phyloP scores from a whole-genome alignment of 2,888 invertebrate genomes.

The Sympetrum striolatum region DNA sequence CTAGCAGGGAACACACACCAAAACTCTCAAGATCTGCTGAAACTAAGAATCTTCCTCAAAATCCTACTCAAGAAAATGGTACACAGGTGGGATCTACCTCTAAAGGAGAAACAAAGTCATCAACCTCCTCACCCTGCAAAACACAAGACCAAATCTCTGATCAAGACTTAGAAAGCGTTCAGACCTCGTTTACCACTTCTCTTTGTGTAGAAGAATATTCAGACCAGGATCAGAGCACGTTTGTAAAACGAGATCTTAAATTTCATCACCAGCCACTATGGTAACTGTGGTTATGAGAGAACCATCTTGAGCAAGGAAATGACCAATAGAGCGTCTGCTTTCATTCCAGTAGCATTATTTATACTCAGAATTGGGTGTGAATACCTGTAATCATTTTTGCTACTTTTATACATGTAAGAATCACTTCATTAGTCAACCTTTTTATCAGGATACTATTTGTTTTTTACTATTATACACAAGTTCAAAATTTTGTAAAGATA shows the following conservation, averaged over 20 bases:
- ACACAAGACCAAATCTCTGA: neutral
- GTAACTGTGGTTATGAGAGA: neutral
- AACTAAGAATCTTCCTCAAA: neutral
- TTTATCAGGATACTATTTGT: neutral
- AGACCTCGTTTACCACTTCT: neutral
- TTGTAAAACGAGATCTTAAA: conserved; percentile 26
- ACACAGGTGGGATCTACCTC: neutral
- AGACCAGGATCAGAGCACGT: neutral
- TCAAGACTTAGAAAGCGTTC: conserved; percentile 9
- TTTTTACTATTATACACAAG: neutral
- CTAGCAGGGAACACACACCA: conserved; percentile 30
- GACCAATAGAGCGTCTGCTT: neutral
- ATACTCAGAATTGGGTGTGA: neutral
- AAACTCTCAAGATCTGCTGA: neutral
- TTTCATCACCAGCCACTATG: conserved; percentile 44
- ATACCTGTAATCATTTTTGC: conserved; percentile 5
- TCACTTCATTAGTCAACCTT: neutral
- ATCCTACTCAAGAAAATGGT: neutral
- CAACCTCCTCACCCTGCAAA: neutral
- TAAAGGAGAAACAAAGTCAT: neutral
- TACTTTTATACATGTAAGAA: conserved; percentile 25
- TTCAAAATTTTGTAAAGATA: neutral
- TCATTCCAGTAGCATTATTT: neutral
- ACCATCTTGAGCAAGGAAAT: neutral
- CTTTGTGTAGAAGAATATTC: neutral